Base-by-base conservation (phyloP, 1,140 invertebrate species). In the Drosophila subobscura region DNA sequence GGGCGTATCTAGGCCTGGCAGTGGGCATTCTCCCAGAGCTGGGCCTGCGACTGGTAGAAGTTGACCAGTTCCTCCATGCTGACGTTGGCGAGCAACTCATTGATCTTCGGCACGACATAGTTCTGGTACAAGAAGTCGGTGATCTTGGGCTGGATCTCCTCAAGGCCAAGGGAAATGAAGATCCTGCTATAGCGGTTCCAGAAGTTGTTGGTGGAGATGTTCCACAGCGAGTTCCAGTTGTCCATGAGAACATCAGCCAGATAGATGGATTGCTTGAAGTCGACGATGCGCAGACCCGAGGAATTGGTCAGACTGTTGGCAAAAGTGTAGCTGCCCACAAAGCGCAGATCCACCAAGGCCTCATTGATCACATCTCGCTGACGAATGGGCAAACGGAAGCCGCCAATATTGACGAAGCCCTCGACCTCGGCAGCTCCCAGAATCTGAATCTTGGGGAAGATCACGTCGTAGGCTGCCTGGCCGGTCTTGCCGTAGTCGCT, bases 151-250 rank as follows among this genome's bases (percentile, higher is more conserved):
- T 89, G 75, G 1, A 89, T 71, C 54, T 77, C 40, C 51, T 79
- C 27, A 0, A 55, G 60, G 5, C 53, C 40, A 1, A 81, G 47
- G 0, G 59, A 46, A 2, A 52, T 2, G 0, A 61, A 10, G 5
- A 71, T 37, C 49, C 65, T 42, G 1, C 42, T 49, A 5, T 7
- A 55, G 1, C 45, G 16, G 33, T 90, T 85, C 20, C 29, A 47
- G 14, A 81, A 78, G 16, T 81, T 71, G 66, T 89, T 89, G 46
- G 37, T 37, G 0, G 86, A 58, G 50, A 81, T 76, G 46, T 65
- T 58, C 84, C 58, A 73, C 29, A 89, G 33, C 1, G 59, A 47
- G 49, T 89, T 84, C 86, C 86, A 85, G 65, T 81, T 89, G 37
- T 89, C 66, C 2, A 68, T 29, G 5, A 46, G 46, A 0, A 72